Conservation (phyloP, 2,888 invertebrate species). For the Busseola fusca region DNA sequence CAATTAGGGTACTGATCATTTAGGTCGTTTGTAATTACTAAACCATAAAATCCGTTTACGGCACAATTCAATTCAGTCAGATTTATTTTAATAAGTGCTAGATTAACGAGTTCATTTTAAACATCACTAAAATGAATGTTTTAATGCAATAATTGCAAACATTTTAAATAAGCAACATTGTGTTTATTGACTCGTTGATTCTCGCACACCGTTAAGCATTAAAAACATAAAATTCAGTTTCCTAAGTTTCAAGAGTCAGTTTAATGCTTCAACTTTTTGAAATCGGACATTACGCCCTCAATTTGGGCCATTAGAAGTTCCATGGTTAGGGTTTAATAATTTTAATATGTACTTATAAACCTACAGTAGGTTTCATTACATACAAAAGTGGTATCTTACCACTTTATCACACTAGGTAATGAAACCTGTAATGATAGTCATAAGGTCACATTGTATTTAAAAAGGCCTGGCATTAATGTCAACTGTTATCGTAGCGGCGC, state of each 20-base stretch:
- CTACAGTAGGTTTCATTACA: background rate
- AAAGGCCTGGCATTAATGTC: no score
- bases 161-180: background rate
- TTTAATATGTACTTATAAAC: background rate
- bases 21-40: background rate
- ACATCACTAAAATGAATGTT: background rate
- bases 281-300: background rate
- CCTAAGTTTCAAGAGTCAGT: background rate
- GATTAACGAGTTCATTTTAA: background rate
- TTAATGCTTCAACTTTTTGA: background rate
- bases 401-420: background rate
- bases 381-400: background rate
- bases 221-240: background rate
- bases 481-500: background rate
- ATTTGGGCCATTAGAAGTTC: background rate
- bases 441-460: no score
- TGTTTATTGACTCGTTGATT: no score
- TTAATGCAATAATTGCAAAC: background rate
- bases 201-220: background rate
- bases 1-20: background rate
- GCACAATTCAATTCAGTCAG: background rate
- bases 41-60: no score
- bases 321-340: background rate
- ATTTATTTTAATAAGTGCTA: no score
- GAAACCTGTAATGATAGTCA: background rate